Evolutionary conservation across 2,888 invertebrate species (phyloP), one percentile per base, ranked within the genome.

Genomic region (Lissonota sp.): DNA sequence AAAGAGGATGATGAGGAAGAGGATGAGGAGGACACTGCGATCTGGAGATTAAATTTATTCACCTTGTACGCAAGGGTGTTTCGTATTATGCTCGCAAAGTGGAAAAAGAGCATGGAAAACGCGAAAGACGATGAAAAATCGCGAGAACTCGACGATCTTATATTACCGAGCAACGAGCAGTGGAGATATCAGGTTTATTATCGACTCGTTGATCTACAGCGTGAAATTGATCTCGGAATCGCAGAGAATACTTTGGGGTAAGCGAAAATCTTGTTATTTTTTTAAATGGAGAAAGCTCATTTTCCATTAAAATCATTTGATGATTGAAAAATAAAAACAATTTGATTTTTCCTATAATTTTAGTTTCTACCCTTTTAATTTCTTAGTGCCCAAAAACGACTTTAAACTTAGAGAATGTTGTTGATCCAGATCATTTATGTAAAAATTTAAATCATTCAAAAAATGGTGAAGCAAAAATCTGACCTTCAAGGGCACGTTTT

Each of bases 141-240:
- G 10, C 92, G 90, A 44, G 94, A 94, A 82, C 92, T 93, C 8
- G 94, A 95, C 82, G 93, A 93, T 55, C 93, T 96, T 77, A 93
- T 95, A 49, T 93, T 96, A 51, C 96, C 96, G 7, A 96, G 96
- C 87, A 95, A 96, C 87, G 94, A 94, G 84, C 94, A 94, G 46
- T 96, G 95, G 95, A 93, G 95, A 78, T 93, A 95, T 53, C 94
- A 94, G 84, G 95, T 96, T 88, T 96, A 96, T 89, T 95, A 95
- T 89, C 93, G 93, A 79, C 93, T 96, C 82, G 95, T 96, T 12
- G 95, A 94, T 58, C 93, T 95, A 89, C 96, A 96, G 90, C 94
- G 95, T 87, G 91, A 92, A 83, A 89, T 91, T 64, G 93, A 93
- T 79, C 90, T 88, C 2, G 77, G 72, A 6, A 37, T 73, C 16